Percentiles rank a stretch among this genome's conserved stretches.
Conservation (phyloP, 2,797 vertebrate genomes). For the Loriculus beryllinus region DNA sequence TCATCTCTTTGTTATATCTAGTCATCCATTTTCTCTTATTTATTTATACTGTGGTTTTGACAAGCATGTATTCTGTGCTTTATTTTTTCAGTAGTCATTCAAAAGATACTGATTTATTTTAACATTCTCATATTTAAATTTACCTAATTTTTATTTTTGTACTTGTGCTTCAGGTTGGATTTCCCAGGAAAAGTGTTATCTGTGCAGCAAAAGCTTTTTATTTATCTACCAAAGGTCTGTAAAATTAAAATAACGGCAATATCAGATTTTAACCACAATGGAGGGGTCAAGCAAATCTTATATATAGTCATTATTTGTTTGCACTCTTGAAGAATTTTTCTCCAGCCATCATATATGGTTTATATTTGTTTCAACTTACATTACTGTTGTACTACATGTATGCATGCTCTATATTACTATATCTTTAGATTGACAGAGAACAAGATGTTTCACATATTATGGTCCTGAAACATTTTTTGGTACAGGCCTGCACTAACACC, state of each 20-base stretch:
- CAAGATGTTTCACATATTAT: not conserved
- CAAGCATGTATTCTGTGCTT: conserved; percentile 71
- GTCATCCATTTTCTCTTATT: conserved; percentile 68
- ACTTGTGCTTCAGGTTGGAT: conserved; percentile 28
- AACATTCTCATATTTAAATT: conserved; percentile 12
- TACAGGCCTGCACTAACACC: not conserved
- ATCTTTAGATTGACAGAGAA: not conserved
- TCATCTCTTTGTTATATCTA: conserved; percentile 65
- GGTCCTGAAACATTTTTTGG: not conserved
- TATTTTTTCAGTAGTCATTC: conserved; percentile 65
- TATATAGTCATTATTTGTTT: not conserved
- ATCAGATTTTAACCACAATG: not conserved
- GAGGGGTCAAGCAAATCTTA: not conserved
- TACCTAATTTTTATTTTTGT: conserved; percentile 11
- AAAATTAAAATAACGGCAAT: not conserved
- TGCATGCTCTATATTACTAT: not conserved
- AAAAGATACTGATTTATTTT: conserved; percentile 45
- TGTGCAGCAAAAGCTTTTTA: not conserved
- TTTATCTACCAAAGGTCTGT: not conserved
- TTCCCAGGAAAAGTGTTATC: not conserved
- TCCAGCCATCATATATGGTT: not conserved
- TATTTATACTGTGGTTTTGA: conserved; percentile 76
- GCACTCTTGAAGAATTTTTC: not conserved
- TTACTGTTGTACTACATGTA: not conserved
- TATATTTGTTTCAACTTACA: not conserved